These are phyloP conservation scores for Amblyopsis rosae DNA, from an alignment of 2,113 vertebrate species.

Conservation along the genomic window DNA sequence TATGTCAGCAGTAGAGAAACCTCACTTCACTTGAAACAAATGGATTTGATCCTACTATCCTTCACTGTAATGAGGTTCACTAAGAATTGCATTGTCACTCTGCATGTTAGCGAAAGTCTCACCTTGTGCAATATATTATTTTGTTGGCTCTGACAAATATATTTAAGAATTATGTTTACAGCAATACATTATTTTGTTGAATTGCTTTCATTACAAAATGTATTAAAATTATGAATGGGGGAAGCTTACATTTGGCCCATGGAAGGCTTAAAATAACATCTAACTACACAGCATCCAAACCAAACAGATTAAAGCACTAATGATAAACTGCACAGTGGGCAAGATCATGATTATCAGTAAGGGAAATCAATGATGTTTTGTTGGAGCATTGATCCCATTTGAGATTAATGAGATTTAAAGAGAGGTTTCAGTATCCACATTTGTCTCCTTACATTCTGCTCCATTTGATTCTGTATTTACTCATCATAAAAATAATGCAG, in stretches of 20 bases:
- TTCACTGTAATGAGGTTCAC: conserved; percentile 37
- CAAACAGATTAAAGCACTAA: conserved; percentile 20
- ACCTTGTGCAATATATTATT: conserved; percentile 7
- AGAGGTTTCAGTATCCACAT: conserved; percentile 45
- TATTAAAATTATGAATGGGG: neutral
- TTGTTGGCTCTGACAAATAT: neutral
- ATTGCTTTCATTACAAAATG: neutral
- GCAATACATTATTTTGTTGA: too few species aligned
- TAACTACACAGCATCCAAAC: conserved; percentile 4
- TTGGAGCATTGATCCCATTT: conserved; percentile 61
- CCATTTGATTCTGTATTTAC: conserved; percentile 42
- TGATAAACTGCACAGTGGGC: conserved; percentile 31
- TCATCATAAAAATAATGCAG: conserved; percentile 14
- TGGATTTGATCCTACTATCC: conserved; percentile 33
- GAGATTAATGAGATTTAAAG: conserved; percentile 46
- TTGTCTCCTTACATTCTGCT: conserved; percentile 51
- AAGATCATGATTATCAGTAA: conserved; percentile 52
- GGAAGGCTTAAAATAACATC: neutral
- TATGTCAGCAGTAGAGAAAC: conserved; percentile 41
- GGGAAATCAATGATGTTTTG: conserved; percentile 62
- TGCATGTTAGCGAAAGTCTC: neutral
- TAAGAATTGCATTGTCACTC: conserved; percentile 3
- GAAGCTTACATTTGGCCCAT: neutral
- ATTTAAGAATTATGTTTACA: neutral
- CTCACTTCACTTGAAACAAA: conserved; percentile 41